A percentile compares a stretch with the other conserved stretches of the same genome.
phyloP scores from a whole-genome alignment of 2,888 invertebrate species.

The Ctenicera cuprea region DNA sequence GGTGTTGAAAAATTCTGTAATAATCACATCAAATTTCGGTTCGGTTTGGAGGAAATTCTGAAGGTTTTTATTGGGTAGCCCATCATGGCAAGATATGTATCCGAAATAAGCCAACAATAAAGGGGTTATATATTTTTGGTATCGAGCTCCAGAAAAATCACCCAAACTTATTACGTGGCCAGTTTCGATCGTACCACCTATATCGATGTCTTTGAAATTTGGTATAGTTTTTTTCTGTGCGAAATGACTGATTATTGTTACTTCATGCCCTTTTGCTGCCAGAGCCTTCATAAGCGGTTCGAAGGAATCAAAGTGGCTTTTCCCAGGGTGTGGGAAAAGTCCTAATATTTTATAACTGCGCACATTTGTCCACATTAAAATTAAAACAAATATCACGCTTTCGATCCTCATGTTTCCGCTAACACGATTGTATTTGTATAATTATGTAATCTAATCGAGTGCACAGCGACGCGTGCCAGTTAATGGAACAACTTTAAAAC shows the following conservation, averaged over 20 bases:
- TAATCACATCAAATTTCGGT: conserved; percentile 78
- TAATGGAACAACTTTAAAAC: no score
- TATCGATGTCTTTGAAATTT: conserved; percentile 78
- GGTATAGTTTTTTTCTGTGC: conserved; percentile 72
- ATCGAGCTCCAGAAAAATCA: conserved; percentile 13
- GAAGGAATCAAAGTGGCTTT: conserved; percentile 81
- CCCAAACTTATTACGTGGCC: conserved; percentile 4
- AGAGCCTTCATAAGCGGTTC: conserved; percentile 75
- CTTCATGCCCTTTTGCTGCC: conserved; percentile 77
- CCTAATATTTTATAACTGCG: conserved; percentile 75
- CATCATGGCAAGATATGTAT: conserved; percentile 45
- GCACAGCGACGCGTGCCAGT: no score
- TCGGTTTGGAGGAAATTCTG: conserved; percentile 69
- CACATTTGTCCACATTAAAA: not conserved
- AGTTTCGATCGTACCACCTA: conserved; percentile 61
- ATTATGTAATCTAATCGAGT: no score
- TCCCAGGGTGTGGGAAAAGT: conserved; percentile 79
- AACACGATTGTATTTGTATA: no score
- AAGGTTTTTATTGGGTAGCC: conserved; percentile 65
- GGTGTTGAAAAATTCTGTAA: conserved; percentile 82
- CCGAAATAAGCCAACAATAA: conserved; percentile 31
- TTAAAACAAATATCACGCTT: no score
- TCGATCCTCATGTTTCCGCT: no score
- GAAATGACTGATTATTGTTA: conserved; percentile 82
- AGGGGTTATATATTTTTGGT: conserved; percentile 16